Conservation (phyloP, 2,888 invertebrate species). For the Phasia obesa region DNA sequence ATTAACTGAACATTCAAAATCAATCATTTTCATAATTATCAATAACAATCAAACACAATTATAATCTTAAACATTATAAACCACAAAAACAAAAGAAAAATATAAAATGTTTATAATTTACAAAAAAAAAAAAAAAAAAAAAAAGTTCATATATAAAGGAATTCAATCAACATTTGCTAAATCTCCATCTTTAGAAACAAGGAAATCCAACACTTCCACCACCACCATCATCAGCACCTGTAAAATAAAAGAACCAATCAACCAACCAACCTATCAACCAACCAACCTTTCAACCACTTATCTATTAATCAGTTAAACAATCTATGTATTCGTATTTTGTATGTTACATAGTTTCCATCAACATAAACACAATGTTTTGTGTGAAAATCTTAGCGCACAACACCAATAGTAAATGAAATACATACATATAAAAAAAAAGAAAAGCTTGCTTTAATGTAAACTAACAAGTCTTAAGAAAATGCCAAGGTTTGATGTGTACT, state of each 20-base stretch:
- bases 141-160: conserved; percentile 42
- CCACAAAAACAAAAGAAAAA: background rate
- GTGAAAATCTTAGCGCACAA: conserved; percentile 37
- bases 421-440: background rate
- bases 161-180: conserved; percentile 67
- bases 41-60: conserved; percentile 30
- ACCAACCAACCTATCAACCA: background rate
- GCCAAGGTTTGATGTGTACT: conserved; percentile 30
- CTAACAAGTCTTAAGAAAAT: conserved; percentile 12
- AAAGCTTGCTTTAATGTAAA: conserved; percentile 41
- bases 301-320: conserved; percentile 19
- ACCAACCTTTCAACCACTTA: too few relatives aligned
- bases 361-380: conserved; percentile 25
- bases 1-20: conserved; percentile 51
- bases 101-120: background rate
- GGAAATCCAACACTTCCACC: conserved; percentile 59
- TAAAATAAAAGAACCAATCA: conserved; percentile 59
- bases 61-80: conserved; percentile 21
- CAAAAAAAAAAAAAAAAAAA: conserved; percentile 38
- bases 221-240: conserved; percentile 61
- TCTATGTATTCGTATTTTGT: conserved; percentile 16
- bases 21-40: conserved; percentile 26
- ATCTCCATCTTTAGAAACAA: conserved; percentile 64
- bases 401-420: background rate
- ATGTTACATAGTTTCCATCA: conserved; percentile 38